phyloP scores from a whole-genome alignment of 2,888 invertebrate species.

The Bedellia somnulentella region DNA sequence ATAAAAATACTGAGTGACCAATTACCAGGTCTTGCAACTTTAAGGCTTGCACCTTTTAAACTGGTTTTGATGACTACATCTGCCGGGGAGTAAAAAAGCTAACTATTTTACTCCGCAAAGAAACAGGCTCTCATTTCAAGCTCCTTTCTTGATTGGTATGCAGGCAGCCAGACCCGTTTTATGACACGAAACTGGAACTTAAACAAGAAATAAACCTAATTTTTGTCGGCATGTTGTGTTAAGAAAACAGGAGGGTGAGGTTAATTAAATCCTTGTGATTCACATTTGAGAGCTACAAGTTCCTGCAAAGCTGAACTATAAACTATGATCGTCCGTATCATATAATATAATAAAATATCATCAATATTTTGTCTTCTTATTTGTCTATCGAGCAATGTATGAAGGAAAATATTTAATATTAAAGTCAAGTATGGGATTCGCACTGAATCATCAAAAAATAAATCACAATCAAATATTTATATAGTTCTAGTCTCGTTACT shows the following conservation, averaged over 20 bases:
- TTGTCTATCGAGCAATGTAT: too few relatives aligned
- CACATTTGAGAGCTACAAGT: too few relatives aligned
- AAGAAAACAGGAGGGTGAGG: not conserved
- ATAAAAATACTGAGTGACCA: conserved; percentile 1
- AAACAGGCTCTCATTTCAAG: conserved; percentile 23
- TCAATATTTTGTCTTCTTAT: too few relatives aligned
- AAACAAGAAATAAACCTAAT: conserved; percentile 10
- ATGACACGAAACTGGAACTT: conserved; percentile 26
- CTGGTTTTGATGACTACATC: conserved; percentile 2
- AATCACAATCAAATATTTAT: too few relatives aligned
- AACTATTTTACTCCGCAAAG: conserved; percentile 40
- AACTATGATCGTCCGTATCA: too few relatives aligned
- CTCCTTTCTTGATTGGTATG: conserved; percentile 31
- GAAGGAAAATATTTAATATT: too few relatives aligned
- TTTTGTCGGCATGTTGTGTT: not conserved
- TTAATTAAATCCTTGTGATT: too few relatives aligned
- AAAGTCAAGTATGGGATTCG: too few relatives aligned
- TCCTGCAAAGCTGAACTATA: too few relatives aligned
- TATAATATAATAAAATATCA: too few relatives aligned
- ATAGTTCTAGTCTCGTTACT: too few relatives aligned
- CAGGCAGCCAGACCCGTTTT: conserved; percentile 25
- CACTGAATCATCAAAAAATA: too few relatives aligned
- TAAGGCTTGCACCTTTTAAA: conserved; percentile 1
- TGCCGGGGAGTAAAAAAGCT: conserved; percentile 1
- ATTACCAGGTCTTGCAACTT: not conserved